Percentiles rank a stretch among this genome's conserved stretches.
Conservation (phyloP, 2,888 invertebrate genomes). For the Trachelus tabidus region DNA sequence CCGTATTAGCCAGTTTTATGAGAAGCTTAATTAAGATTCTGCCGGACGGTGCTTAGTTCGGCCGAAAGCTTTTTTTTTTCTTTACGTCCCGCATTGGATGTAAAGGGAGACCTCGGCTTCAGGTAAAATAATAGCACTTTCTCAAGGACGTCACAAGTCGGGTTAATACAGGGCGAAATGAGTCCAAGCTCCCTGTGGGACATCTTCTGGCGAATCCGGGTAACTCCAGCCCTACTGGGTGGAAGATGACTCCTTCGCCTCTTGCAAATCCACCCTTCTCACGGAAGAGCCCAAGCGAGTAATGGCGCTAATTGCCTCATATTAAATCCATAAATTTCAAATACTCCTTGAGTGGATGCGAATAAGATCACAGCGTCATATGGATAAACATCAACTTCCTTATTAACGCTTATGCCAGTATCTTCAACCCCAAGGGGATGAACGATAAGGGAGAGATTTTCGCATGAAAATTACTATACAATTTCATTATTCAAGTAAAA, state of each 20-base stretch:
- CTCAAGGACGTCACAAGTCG: constrained; percentile 1
- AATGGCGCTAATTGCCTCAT: constrained; percentile 22
- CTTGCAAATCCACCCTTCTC: constrained; percentile 8
- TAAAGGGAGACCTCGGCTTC: not conserved
- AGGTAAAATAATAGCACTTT: constrained; percentile 8
- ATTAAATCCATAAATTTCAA: constrained; percentile 23
- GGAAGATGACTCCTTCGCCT: not conserved
- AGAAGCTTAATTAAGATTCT: not conserved
- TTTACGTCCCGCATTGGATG: not conserved
- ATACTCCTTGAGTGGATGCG: constrained; percentile 15
- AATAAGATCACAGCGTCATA: not conserved
- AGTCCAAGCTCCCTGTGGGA: not conserved
- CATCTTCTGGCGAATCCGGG: not conserved
- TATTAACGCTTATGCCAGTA: not conserved
- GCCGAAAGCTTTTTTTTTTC: not conserved
- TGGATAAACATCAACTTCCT: not conserved
- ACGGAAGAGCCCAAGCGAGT: not conserved
- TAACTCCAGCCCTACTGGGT: not conserved
- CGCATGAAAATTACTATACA: not conserved
- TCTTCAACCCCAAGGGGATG: not conserved
- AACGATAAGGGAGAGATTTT: not conserved
- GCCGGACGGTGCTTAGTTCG: not conserved
- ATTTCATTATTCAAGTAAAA: not conserved
- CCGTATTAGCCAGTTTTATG: not conserved
- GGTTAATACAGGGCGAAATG: constrained; percentile 12